Conservation (phyloP, 2,797 vertebrate genomes). For the Bradypodion pumilum region DNA sequence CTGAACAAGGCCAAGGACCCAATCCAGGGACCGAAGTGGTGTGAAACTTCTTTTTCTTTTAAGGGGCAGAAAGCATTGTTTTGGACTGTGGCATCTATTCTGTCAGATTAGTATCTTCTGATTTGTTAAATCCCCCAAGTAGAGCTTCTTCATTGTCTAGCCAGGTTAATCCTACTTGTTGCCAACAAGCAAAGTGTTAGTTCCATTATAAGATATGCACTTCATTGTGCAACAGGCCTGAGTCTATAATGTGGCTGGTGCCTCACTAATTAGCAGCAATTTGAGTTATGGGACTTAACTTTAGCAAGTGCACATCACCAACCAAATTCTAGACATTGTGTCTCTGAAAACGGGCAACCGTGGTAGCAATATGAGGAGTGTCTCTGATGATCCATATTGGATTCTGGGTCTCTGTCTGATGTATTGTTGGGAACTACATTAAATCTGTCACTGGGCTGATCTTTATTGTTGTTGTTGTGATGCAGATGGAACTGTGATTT, state of each 20-base stretch:
- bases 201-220: no score
- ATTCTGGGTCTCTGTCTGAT: not conserved
- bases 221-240: no score
- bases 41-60: not conserved
- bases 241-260: no score
- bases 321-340: no score
- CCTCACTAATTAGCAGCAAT: no score
- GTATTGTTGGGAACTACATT: not conserved
- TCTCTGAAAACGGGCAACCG: constrained; percentile 6
- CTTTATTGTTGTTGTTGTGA: not conserved
- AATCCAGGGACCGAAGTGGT: not conserved
- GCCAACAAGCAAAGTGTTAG: no score
- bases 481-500: not conserved
- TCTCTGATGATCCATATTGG: not conserved
- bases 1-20: not conserved
- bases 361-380: not conserved
- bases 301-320: no score
- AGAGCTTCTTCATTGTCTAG: not conserved
- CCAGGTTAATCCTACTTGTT: no score
- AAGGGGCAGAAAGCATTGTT: not conserved
- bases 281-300: no score
- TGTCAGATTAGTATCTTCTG: not conserved
- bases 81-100: not conserved
- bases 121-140: constrained; percentile 14
- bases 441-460: not conserved